Percentiles rank a stretch among this genome's conserved stretches.
phyloP scores from a whole-genome alignment of 2,888 invertebrate species.

The Perdita meconis region DNA sequence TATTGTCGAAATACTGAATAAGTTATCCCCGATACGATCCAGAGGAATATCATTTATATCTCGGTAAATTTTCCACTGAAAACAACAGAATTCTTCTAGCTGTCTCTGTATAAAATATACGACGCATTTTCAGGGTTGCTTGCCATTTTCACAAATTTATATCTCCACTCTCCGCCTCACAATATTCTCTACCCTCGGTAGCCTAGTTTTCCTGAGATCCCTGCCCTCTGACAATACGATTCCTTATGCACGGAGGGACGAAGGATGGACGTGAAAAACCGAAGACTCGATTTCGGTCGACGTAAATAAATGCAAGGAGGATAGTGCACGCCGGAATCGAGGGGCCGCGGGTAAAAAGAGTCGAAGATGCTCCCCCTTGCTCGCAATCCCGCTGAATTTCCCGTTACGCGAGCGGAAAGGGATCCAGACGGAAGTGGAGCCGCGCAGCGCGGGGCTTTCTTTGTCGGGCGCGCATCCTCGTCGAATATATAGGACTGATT shows the following conservation, averaged over 20 bases:
- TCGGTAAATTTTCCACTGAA: too few species aligned
- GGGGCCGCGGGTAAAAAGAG: constrained; percentile 6
- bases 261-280: neutral
- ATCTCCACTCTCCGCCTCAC: neutral
- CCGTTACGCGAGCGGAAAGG: neutral
- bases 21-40: too few species aligned
- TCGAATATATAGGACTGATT: neutral
- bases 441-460: too few species aligned
- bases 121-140: too few species aligned
- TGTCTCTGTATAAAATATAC: too few species aligned
- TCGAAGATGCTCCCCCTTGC: neutral
- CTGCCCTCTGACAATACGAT: neutral
- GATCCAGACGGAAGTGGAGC: neutral
- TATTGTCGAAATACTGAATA: too few species aligned
- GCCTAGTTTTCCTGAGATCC: neutral
- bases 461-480: neutral
- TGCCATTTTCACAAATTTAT: too few species aligned
- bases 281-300: constrained; percentile 19
- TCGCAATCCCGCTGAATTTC: constrained; percentile 11
- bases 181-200: neutral
- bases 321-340: constrained; percentile 6
- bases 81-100: too few species aligned
- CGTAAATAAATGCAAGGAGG: constrained; percentile 19
- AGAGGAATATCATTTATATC: too few species aligned
- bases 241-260: neutral